Base-by-base conservation (phyloP, 2,113 vertebrate species). In the Scomber japonicus region DNA sequence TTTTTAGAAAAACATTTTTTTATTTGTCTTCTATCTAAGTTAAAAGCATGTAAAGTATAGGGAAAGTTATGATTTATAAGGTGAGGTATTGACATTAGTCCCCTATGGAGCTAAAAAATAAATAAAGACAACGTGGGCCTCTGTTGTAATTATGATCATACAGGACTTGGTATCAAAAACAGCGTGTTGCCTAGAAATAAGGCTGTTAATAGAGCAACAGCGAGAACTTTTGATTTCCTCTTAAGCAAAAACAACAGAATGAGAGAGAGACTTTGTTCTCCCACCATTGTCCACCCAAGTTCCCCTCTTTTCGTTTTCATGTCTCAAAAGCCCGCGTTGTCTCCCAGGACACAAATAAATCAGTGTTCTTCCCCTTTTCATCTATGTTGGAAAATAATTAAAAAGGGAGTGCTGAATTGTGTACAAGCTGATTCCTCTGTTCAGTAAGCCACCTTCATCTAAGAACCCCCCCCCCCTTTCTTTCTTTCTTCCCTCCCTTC, bases 391-490 rank as follows among this genome's bases (percentile, higher is more conserved):
- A 92, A 92, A 91, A 94, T 93, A 94, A 95, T 94, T 93, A 94
- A 94, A 95, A 88, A 70, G 78, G 81, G 82, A 81, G 88, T n/a
- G 74, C 84, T 87, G 89, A 92, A 89, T 92, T 95, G 95, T 95
- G 91, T 92, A 94, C 91, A 94, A 94, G 91, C 91, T 79, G 91
- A 86, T 89, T 93, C 83, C 82, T 93, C 90, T 95, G 90, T 92
- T 92, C 90, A 80, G 70, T 90, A 91, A 94, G 90, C 93, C 92
- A 91, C 91, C 91, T 91, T 94, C 91, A 91, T 93, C 93, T 91
- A 85, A 86, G 85, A 84, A 91, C 71, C 69, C 64, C 76, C 27
- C 35, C 35, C 35, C 35, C 53, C 51, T 27, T 3, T 27, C 24
- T 27, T 27, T 27, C 24, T 27, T 27, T 27, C 24, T 27, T 27